Evolutionary conservation across 2,888 invertebrate species (phyloP), one percentile per base, ranked within the genome.

Genomic region (Watsonalla binaria): DNA sequence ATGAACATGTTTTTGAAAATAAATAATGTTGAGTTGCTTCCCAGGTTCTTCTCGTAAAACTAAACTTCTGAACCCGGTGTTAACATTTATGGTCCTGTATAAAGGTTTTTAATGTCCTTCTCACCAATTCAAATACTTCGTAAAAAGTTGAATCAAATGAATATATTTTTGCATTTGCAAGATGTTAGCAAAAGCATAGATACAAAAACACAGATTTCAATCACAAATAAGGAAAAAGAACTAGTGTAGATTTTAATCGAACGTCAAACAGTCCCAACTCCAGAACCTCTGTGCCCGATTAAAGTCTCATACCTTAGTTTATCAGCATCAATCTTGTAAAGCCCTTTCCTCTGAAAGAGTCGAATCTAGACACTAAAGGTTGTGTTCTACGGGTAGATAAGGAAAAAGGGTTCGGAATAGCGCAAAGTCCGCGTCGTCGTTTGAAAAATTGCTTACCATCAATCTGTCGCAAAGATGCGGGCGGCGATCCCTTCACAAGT

Each of bases 381-480:
- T 49, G 56, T 49, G 56, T 66, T 63, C 66, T 66, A 62, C 64
- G 67, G 66, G 64, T 70, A 65, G 70, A 72, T 73, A 73, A 74
- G 64, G 62, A 66, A 73, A 49, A 70, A 71, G 61, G 58, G 68
- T 56, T 61, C 60, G 57, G 52, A 47, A 54, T 63, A 62, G 59
- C 56, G 62, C 62, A 61, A 61, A 14, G 49, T 49, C 37, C 49
- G 39, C 49, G 37, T 49, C 56, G 68, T 68, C 71, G 61, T 61
- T 67, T 78, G 74, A 81, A 71, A 80, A 78, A 82, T 79, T 58
- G 66, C 59, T 57, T 59, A 54, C 57, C 72, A 81, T 82, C 74
- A 79, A 82, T 83, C 75, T 65, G 64, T 70, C 59, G 64, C 62
- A 57, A 63, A 61, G 64, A 76, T 76, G 69, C 75, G 78, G 73